Evolutionary conservation across 1,140 invertebrate species (phyloP).

Genomic region (Acyrthosiphon pisum): DNA sequence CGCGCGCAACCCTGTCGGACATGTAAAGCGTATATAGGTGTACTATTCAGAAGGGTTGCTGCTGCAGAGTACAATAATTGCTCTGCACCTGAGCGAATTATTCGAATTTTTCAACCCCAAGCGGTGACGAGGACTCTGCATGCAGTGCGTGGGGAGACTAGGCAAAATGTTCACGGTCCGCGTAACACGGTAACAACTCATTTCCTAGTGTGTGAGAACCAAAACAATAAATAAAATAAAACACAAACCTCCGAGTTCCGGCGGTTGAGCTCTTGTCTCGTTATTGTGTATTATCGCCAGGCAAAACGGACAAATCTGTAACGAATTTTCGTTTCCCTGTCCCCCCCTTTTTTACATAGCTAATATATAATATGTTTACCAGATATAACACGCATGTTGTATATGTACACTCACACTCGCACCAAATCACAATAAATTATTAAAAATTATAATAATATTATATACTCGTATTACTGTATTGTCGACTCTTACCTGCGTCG

Average conservation of each 20-base stretch:
- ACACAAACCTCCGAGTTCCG: slow-evolving; percentile 41
- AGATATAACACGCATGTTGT: too few species aligned
- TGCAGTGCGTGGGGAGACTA: neutral
- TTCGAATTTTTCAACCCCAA: slow-evolving; percentile 38
- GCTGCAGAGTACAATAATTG: neutral
- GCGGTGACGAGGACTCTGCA: neutral
- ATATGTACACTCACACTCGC: neutral
- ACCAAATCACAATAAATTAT: neutral
- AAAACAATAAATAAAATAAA: slow-evolving; percentile 21
- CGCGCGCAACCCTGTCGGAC: slow-evolving; percentile 24
- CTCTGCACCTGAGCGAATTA: slow-evolving; percentile 53
- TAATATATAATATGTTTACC: neutral
- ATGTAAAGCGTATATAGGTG: neutral
- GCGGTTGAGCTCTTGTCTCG: slow-evolving; percentile 41
- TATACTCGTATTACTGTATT: neutral
- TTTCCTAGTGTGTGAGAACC: slow-evolving; percentile 57
- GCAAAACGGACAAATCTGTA: slow-evolving; percentile 53
- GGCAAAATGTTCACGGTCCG: slow-evolving; percentile 38
- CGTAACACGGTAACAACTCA: slow-evolving; percentile 37
- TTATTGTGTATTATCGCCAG: slow-evolving; percentile 21
- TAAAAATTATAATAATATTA: neutral
- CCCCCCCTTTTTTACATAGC: neutral
- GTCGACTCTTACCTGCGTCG: slow-evolving; percentile 47
- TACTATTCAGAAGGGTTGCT: slow-evolving; percentile 41
- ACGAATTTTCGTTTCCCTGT: slow-evolving; percentile 46